Evolutionary conservation across 2,888 invertebrate species (phyloP).

Genomic region (Aphidoletes aphidimyza): DNA sequence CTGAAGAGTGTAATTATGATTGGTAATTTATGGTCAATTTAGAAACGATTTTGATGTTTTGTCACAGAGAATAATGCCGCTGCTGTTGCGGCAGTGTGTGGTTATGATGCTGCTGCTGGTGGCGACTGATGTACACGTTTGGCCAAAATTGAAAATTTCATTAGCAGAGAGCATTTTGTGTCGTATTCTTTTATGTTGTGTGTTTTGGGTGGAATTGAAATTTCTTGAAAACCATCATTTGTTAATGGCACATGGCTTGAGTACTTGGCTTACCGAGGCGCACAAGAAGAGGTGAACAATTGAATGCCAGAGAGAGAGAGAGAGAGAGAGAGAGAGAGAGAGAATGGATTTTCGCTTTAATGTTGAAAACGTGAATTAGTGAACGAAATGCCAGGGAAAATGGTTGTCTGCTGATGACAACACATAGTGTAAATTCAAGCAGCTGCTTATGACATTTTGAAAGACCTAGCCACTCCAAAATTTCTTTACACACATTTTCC

Average conservation of each 20-base stretch:
- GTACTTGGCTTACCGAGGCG: background rate
- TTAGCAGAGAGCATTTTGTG: too few relatives aligned
- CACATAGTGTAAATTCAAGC: constrained; percentile 43
- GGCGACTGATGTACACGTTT: too few relatives aligned
- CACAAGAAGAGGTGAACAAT: background rate
- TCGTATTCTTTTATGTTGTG: background rate
- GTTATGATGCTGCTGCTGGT: too few relatives aligned
- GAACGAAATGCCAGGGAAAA: background rate
- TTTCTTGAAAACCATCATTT: background rate
- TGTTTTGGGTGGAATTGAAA: background rate
- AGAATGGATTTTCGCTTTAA: background rate
- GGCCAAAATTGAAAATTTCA: background rate
- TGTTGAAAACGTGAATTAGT: background rate
- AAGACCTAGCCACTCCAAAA: constrained; percentile 52
- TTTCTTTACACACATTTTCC: constrained; percentile 22
- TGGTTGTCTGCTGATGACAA: constrained; percentile 20
- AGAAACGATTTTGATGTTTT: too few relatives aligned
- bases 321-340: background rate
- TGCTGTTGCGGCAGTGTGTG: too few relatives aligned
- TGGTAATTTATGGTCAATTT: too few relatives aligned
- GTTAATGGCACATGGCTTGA: background rate
- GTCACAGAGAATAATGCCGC: too few relatives aligned
- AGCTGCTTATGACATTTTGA: constrained; percentile 52
- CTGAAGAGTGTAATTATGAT: too few relatives aligned
- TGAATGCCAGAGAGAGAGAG: background rate